phyloP scores from a whole-genome alignment of 2,113 vertebrate species.

The Pycnonotus jocosus region DNA sequence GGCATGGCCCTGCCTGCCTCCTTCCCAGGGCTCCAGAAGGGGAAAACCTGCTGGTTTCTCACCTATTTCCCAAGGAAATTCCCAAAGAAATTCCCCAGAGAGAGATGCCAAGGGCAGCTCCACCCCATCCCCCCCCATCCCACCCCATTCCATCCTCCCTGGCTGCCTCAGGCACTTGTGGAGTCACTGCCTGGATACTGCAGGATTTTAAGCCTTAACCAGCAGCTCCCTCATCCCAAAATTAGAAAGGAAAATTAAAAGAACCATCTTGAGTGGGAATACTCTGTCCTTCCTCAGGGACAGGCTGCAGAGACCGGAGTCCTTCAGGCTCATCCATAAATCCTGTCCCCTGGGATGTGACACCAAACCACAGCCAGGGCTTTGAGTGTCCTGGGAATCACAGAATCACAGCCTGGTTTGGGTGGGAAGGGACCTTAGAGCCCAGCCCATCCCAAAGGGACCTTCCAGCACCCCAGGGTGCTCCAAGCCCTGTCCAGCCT shows the following conservation, averaged over 20 bases:
- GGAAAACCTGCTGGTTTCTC: background rate
- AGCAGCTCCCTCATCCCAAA: background rate
- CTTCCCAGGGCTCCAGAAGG: background rate
- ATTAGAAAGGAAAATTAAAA: background rate
- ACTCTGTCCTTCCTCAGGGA: background rate
- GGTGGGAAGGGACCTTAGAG: background rate
- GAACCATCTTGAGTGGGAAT: background rate
- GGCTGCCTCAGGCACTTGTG: background rate
- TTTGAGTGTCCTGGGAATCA: background rate
- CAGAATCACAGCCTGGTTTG: background rate
- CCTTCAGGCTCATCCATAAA: background rate
- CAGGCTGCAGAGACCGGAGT: background rate
- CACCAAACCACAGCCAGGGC: background rate
- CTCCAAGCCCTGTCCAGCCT: background rate
- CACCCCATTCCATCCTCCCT: background rate
- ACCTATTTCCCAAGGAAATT: background rate
- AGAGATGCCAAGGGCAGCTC: background rate
- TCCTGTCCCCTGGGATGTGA: background rate
- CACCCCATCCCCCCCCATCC: background rate
- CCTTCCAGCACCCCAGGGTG: background rate
- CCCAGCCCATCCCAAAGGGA: background rate
- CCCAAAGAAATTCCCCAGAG: background rate
- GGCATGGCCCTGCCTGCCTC: background rate
- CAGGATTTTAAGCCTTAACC: background rate
- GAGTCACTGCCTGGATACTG: background rate